phyloP scores from a whole-genome alignment of 2,888 invertebrate species.

The Noctua janthe region DNA sequence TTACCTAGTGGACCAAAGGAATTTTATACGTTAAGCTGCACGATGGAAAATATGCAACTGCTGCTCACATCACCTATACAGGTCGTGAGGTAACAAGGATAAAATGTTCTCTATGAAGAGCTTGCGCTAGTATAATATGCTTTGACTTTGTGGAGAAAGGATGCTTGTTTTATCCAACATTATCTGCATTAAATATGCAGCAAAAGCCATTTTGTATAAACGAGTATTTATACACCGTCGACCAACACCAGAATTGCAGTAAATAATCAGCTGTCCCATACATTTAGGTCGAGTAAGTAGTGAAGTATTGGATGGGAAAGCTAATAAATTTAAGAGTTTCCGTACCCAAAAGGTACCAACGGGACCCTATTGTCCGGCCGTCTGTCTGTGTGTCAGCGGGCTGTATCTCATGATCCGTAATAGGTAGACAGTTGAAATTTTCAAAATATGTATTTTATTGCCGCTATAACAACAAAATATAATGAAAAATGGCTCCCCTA shows the following conservation, averaged over 20 bases:
- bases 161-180: constrained; percentile 1
- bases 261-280: background rate
- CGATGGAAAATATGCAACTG: constrained; percentile 41
- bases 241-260: background rate
- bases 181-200: background rate
- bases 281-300: background rate
- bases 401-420: no score
- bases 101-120: constrained; percentile 22
- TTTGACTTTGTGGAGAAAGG: constrained; percentile 5
- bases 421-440: no score
- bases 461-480: no score
- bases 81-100: constrained; percentile 29
- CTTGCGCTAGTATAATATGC: constrained; percentile 1
- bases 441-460: no score
- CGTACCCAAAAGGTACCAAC: no score
- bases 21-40: constrained; percentile 36
- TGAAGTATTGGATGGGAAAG: background rate
- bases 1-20: constrained; percentile 27
- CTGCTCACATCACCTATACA: constrained; percentile 23
- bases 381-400: no score
- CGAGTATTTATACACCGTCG: background rate
- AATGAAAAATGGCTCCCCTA: no score
- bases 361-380: no score
- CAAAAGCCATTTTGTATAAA: background rate
- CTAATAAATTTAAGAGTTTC: no score